phyloP scores from a whole-genome alignment of 2,797 vertebrate genomes.

The Trachurus trachurus region DNA sequence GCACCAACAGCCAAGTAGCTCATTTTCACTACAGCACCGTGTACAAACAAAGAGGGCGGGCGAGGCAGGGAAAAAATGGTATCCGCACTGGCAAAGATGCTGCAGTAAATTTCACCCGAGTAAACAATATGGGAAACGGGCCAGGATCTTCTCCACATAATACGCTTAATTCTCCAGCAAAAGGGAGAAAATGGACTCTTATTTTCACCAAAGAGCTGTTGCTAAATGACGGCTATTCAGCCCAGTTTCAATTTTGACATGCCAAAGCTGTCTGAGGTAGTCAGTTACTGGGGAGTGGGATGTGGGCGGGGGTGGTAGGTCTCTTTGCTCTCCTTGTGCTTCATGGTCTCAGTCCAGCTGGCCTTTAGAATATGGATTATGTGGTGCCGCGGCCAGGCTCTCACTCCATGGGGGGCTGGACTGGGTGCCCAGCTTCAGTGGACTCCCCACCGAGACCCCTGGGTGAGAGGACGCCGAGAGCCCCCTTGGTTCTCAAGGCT shows the following conservation, averaged over 20 bases:
- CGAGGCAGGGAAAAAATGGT: slow-evolving; percentile 38
- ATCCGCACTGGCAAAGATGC: slow-evolving; percentile 62
- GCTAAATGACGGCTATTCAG: slow-evolving; percentile 77
- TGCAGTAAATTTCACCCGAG: slow-evolving; percentile 67
- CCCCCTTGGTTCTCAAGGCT: slow-evolving; percentile 71
- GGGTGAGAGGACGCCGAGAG: slow-evolving; percentile 80
- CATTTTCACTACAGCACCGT: slow-evolving; percentile 69
- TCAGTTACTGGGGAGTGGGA: slow-evolving; percentile 63
- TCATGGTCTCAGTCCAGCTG: slow-evolving; percentile 82
- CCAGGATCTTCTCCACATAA: slow-evolving; percentile 73
- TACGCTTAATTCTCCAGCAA: slow-evolving; percentile 70
- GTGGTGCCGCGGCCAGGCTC: slow-evolving; percentile 70
- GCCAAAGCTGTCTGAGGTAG: slow-evolving; percentile 76
- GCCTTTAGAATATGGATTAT: slow-evolving; percentile 87
- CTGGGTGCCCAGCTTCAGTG: slow-evolving; percentile 72
- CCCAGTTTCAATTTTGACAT: slow-evolving; percentile 76
- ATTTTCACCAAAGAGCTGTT: slow-evolving; percentile 68
- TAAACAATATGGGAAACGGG: slow-evolving; percentile 76
- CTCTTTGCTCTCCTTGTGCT: slow-evolving; percentile 75
- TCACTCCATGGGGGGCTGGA: slow-evolving; percentile 75
- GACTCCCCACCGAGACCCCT: slow-evolving; percentile 82
- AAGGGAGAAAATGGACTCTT: slow-evolving; percentile 61
- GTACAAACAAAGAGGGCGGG: slow-evolving; percentile 71
- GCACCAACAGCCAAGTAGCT: slow-evolving; percentile 78
- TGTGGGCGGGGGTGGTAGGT: slow-evolving; percentile 68